Percentiles rank a stretch among this genome's conserved stretches.
Evolutionary conservation across 2,888 invertebrate species (phyloP).

Genomic region (Nephrotoma guestfalica): DNA sequence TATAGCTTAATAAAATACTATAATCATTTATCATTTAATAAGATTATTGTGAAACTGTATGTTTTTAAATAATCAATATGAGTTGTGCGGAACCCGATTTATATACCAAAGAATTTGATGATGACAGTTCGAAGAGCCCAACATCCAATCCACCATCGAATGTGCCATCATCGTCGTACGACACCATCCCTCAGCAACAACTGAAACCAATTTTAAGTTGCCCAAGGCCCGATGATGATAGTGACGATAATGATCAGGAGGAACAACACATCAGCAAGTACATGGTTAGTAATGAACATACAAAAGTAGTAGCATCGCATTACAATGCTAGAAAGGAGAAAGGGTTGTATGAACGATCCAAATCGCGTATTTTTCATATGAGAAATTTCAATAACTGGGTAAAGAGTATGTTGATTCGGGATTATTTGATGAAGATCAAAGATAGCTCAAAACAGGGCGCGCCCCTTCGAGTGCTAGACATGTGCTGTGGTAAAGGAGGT

Average conservation of each 20-base stretch:
- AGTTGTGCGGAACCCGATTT: not conserved
- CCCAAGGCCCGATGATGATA: not conserved
- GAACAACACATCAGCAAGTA: not conserved
- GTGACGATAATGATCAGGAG: not conserved
- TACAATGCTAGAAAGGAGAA: conserved; percentile 83
- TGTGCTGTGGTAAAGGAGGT: conserved; percentile 98
- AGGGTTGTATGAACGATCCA: conserved; percentile 62
- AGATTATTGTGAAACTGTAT: not conserved
- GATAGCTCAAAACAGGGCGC: conserved; percentile 48
- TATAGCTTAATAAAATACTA: not conserved
- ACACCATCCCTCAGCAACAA: not conserved
- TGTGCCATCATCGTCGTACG: not conserved
- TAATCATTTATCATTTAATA: not conserved
- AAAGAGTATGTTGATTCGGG: conserved; percentile 87
- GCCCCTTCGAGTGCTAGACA: conserved; percentile 65
- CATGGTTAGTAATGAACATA: not conserved
- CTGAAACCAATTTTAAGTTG: not conserved
- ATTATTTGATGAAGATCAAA: conserved; percentile 53
- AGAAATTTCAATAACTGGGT: conserved; percentile 99
- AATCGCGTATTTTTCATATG: conserved; percentile 84
- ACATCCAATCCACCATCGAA: not conserved
- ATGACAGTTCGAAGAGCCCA: not conserved
- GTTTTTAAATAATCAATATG: not conserved
- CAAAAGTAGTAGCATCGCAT: conserved; percentile 66
- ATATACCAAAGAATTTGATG: not conserved